phyloP scores from a whole-genome alignment of 2,888 invertebrate genomes.

The Trachelus tabidus region DNA sequence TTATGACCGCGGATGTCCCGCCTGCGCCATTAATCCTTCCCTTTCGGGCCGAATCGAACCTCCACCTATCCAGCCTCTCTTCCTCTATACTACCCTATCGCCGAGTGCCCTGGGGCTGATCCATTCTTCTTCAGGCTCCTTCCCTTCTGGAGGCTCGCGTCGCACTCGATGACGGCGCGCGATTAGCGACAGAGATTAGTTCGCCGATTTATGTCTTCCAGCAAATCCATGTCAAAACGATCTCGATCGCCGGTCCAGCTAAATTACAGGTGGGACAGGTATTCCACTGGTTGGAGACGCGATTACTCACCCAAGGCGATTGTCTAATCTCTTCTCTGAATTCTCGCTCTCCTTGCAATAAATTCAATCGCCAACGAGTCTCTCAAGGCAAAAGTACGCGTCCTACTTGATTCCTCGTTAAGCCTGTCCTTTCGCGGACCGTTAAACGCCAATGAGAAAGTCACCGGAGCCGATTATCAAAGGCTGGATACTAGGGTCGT shows the following conservation, averaged over 20 bases:
- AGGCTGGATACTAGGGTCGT: background rate
- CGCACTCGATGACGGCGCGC: conserved; percentile 23
- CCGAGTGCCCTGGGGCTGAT: background rate
- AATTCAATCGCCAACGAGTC: conserved; percentile 42
- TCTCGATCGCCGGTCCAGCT: background rate
- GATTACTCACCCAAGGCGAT: background rate
- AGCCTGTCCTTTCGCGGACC: conserved; percentile 27
- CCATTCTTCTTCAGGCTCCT: background rate
- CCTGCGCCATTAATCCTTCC: conserved; percentile 67
- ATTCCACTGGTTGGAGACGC: background rate
- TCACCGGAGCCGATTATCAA: background rate
- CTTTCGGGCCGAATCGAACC: conserved; percentile 62
- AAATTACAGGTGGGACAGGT: background rate
- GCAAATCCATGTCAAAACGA: background rate
- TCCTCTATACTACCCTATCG: background rate
- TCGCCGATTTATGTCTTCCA: conserved; percentile 8
- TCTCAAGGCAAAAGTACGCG: conserved; percentile 31
- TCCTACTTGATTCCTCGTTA: conserved; percentile 43
- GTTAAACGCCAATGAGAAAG: background rate
- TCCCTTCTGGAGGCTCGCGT: conserved; percentile 9
- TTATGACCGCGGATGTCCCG: conserved; percentile 70
- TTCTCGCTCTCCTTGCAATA: conserved; percentile 25
- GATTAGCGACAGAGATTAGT: conserved; percentile 28
- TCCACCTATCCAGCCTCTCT: conserved; percentile 46
- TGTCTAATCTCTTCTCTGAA: background rate